Conservation (phyloP, 1,140 invertebrate species). For the Ceratosolen fusciceps region DNA sequence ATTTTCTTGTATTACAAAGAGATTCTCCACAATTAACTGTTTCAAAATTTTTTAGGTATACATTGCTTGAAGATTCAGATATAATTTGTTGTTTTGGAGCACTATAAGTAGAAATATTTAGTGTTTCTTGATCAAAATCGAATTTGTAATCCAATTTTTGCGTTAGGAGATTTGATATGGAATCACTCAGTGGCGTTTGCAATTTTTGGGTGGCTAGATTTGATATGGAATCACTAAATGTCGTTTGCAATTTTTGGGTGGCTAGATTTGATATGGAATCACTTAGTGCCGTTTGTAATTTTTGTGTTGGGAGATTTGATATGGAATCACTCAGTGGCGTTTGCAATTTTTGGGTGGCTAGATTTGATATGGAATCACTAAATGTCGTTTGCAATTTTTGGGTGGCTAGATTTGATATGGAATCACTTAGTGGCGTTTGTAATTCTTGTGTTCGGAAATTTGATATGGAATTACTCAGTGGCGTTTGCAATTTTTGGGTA, state of each 20-base stretch:
- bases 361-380: too few species aligned
- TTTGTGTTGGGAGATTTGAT: slow-evolving; percentile 33
- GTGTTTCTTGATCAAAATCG: neutral
- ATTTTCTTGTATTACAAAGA: neutral
- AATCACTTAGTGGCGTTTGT: neutral
- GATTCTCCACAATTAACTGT: neutral
- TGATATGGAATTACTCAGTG: neutral
- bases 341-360: too few species aligned
- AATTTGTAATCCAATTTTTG: slow-evolving; percentile 14
- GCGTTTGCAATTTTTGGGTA: too few species aligned
- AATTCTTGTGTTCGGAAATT: slow-evolving; percentile 38
- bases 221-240: neutral
- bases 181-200: slow-evolving; percentile 2
- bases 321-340: neutral
- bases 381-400: too few species aligned
- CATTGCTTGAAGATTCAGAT: neutral
- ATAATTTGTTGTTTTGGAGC: slow-evolving; percentile 14
- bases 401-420: slow-evolving; percentile 18
- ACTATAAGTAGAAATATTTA: slow-evolving; percentile 20
- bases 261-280: slow-evolving; percentile 12
- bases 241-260: slow-evolving; percentile 18
- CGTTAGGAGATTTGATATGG: slow-evolving; percentile 24
- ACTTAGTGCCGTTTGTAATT: slow-evolving; percentile 9
- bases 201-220: slow-evolving; percentile 35
- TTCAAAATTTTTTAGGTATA: slow-evolving; percentile 34